Base-by-base conservation (phyloP, 2,797 vertebrate genomes). In the Miichthys miiuy region DNA sequence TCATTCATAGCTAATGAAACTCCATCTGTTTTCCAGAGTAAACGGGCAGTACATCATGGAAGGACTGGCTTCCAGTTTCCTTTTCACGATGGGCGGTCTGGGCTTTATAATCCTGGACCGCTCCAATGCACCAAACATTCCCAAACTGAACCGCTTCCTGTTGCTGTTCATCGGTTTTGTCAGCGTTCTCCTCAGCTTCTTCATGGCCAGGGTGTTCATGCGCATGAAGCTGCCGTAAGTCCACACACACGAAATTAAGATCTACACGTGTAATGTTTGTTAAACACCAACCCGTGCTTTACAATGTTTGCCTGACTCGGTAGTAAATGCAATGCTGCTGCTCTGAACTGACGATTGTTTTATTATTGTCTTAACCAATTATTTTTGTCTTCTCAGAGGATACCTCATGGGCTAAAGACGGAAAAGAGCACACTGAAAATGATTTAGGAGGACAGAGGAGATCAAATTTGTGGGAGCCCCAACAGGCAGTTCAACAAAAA, bases 191-290 rank as follows among this genome's bases (percentile, higher is more conserved):
- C 93, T 99, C 90, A 99, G 98, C 91, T 99, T 99, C 94, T 99
- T 99, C 95, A 99, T 99, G 98, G 98, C 98, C 75, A 94, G 98
- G 90, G 98, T 99, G 58, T 99, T 99, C 94, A 99, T 99, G 98
- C 97, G 98, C 87, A 99, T 99, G 98, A 99, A 99, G 89, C 93
- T 99, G 85, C 98, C 98, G 98, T 99, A 96, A 98, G 98, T 97
- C 8, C 0, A n/a, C 38, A 18, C 0, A 3, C 13, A 0, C 4
- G 27, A 20, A 16, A 20, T 21, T 1, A 25, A 17, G 4, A 2
- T 11, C n/a, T 25, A 10, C 8, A 2, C 2, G 3, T 50, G 4
- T 6, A 13, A 10, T 11, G 18, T 21, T 60, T 14, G 6, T 23
- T 6, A n/a, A 64, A 54, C 27, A 7, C 30, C 16, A 58, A 1